These are phyloP conservation scores for Tipula lateralis DNA, from an alignment of 2,888 invertebrate genomes.

Conservation along the genomic window DNA sequence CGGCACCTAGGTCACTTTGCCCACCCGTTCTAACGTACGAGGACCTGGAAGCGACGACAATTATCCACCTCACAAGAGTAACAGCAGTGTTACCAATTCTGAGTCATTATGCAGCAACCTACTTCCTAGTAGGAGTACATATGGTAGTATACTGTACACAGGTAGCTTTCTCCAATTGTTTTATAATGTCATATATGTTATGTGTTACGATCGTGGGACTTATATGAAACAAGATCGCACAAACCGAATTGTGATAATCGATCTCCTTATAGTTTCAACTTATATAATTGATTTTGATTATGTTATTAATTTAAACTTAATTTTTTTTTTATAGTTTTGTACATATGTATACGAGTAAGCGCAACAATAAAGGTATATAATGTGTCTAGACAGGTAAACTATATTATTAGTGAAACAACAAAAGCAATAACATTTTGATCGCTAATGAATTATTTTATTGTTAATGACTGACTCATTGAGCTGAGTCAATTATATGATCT, in stretches of 20 bases:
- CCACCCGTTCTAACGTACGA: no score
- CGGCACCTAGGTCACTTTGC: no score
- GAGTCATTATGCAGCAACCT: not conserved
- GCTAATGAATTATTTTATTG: conserved; percentile 19
- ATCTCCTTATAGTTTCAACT: not conserved
- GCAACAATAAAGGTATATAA: not conserved
- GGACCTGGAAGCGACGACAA: no score
- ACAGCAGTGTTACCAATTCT: not conserved
- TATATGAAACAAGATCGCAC: not conserved
- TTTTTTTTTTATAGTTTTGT: not conserved
- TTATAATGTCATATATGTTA: not conserved
- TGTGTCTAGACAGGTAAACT: not conserved
- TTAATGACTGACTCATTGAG: not conserved
- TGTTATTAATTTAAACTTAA: not conserved
- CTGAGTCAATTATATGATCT: not conserved
- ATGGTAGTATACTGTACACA: not conserved
- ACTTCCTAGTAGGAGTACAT: not conserved
- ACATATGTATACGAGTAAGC: not conserved
- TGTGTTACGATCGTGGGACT: not conserved
- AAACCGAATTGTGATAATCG: not conserved
- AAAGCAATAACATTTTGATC: conserved; percentile 2
- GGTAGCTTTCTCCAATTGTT: not conserved
- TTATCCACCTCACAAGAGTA: no score
- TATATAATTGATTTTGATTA: not conserved
- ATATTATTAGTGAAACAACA: not conserved